phyloP scores from a whole-genome alignment of 1,140 invertebrate genomes.

The Conus betulinus region DNA sequence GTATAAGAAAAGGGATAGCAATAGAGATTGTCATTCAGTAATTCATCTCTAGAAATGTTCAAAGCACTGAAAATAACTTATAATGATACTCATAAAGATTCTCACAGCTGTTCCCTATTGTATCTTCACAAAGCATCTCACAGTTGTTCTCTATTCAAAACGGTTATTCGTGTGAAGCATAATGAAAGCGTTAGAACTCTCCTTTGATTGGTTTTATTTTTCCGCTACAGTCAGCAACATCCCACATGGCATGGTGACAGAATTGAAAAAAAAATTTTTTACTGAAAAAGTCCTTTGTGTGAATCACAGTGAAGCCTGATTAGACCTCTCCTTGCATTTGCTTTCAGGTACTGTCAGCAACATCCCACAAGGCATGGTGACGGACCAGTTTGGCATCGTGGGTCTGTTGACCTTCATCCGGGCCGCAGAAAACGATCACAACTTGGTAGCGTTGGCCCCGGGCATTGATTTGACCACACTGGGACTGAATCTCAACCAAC shows the following conservation, averaged over 20 bases:
- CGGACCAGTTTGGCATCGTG: slow-evolving; percentile 99
- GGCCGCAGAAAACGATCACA: slow-evolving; percentile 96
- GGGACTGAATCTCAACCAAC: slow-evolving; percentile 97
- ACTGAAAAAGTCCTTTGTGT: slow-evolving; percentile 19
- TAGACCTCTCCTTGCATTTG: too few species aligned
- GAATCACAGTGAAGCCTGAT: slow-evolving; percentile 63
- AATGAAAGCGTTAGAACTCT: too few species aligned
- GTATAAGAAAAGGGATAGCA: too few species aligned
- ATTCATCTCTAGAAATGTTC: too few species aligned
- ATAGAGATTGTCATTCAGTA: too few species aligned
- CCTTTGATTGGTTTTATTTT: slow-evolving; percentile 33
- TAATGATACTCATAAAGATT: too few species aligned
- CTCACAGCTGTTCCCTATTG: too few species aligned
- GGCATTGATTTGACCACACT: slow-evolving; percentile 98
- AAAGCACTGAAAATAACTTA: too few species aligned
- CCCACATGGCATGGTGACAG: slow-evolving; percentile 97
- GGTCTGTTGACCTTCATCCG: slow-evolving; percentile 97
- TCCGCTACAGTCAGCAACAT: slow-evolving; percentile 92
- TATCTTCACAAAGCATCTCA: too few species aligned
- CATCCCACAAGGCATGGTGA: slow-evolving; percentile 98
- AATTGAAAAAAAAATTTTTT: slow-evolving; percentile 71
- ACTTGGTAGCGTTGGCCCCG: slow-evolving; percentile 94
- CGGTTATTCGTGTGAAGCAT: slow-evolving; percentile 52
- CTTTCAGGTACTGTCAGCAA: slow-evolving; percentile 87
- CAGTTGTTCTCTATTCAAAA: too few species aligned